Evolutionary conservation across 1,140 invertebrate genomes (phyloP), one percentile per base, ranked within the genome.

Genomic region (Nilaparvata lugens): DNA sequence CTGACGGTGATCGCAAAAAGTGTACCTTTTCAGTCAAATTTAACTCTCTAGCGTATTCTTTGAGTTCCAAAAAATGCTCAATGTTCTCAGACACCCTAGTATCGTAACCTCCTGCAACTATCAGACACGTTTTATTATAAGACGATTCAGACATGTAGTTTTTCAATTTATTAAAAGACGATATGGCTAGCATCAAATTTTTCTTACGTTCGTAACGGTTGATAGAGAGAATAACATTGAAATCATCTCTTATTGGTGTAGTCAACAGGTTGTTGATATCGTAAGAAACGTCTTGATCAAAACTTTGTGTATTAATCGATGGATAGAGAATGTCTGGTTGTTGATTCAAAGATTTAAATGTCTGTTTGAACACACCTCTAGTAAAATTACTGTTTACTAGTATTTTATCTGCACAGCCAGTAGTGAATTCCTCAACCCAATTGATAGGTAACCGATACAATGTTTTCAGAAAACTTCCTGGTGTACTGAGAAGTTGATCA

Each of bases 201-300:
- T 99, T 99, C 71, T 99, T 99, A 11, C 91, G 81, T 72, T 99
- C 97, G 76, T 94, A 99, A 67, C 97, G 82, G 78, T 99, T 99
- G 58, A 99, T 88, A 0, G 96, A 98, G 1, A 99, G 73, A 69
- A 98, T 90, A 43, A 92, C 71, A 67, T 84, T 79, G 51, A 76
- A 78, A 62, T 86, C 79, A 51, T 64, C 35, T 19, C 72, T 68
- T n/a, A 74, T 54, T 31, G 70, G 71, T 52, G 66, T 74, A 31
- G 73, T 72, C 6, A 73, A 48, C 14, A 77, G 65, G 42, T 76
- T 69, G 60, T 82, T 77, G 1, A 83, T 65, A 13, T 74, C 68
- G 56, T 78, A 73, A 55, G 79, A 74, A 23, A 72, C 64, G 35
- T 79, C 76, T 51, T 79, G 74, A 60, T 91, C 86, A 68, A 93